A percentile compares a stretch with the other conserved stretches of the same genome.
Evolutionary conservation across 2,113 vertebrate genomes (phyloP).

Genomic region (Entelurus aequoreus): DNA sequence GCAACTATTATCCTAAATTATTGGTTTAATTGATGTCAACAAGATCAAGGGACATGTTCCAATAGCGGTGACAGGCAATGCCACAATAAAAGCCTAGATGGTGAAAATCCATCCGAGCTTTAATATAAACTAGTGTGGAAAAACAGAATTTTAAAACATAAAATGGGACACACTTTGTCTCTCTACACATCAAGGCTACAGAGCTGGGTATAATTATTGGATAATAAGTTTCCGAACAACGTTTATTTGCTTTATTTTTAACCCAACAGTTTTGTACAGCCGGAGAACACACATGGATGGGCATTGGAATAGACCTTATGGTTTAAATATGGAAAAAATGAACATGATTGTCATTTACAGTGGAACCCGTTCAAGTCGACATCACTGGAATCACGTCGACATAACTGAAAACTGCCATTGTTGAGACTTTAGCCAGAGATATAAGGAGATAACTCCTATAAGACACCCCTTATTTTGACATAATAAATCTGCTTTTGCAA

Average conservation of each 20-base stretch:
- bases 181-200: background rate
- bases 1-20: constrained; percentile 2
- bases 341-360: no score
- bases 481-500: no score
- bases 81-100: background rate
- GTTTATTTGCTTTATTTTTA: background rate
- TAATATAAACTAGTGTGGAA: no score
- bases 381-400: no score
- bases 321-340: background rate
- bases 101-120: background rate
- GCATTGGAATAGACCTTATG: background rate
- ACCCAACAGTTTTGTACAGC: background rate
- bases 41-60: constrained; percentile 1
- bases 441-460: no score
- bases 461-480: no score
- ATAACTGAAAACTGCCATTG: no score
- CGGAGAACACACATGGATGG: background rate
- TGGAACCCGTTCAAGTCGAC: no score
- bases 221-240: background rate
- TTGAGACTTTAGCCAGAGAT: no score
- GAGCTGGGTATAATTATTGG: background rate
- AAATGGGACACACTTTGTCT: background rate
- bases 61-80: background rate
- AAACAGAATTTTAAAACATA: background rate
- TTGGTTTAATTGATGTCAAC: background rate